Evolutionary conservation across 1,140 invertebrate genomes (phyloP), one percentile per base, ranked within the genome.

Genomic region (Drosophila ambigua): DNA sequence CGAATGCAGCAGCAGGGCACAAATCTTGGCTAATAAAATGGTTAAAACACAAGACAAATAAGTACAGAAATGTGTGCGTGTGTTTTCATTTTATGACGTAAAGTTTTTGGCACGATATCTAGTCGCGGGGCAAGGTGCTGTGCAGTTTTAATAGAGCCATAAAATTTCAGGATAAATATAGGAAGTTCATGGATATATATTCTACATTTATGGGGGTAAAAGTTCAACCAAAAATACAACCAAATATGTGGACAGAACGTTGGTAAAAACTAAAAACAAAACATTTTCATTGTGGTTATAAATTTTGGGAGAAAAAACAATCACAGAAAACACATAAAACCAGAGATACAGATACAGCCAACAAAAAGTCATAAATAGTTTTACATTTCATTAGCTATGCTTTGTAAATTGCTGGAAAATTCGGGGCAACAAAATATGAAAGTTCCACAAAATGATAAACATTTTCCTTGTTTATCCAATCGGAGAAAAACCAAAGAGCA

Each of bases 21-120:
- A 84, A 81, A 81, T 71, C 60, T 49, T 73, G 49, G 79, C 74
- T 73, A 81, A 77, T 81, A 81, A 82, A 82, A 77, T 43, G 49
- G 15, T 46, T 54, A 62, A 45, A 60, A 23, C 9, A 28, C 46
- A 58, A 49, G 24, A 31, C 35, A 35, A 50, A 48, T 26, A 64
- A 53, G 45, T 41, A 49, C 31, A 46, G n/a, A 26, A 53, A 49
- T 31, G 28, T 69, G 67, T 69, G 67, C 50, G 48, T 31, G 31
- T 48, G 15, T 55, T 20, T 43, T 69, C 7, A 57, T 84, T 84
- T 83, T 64, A 79, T 45, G 72, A 35, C 13, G 44, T 26, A 64
- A 63, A 51, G 80, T 84, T 72, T 39, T 69, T 69, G 63, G 50
- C 63, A 54, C 66, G 66, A 68, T 69, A 64, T 68, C 24, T 7